These are phyloP conservation scores for Ammodytes dubius DNA, from an alignment of 2,113 vertebrate species.

Conservation along the genomic window DNA sequence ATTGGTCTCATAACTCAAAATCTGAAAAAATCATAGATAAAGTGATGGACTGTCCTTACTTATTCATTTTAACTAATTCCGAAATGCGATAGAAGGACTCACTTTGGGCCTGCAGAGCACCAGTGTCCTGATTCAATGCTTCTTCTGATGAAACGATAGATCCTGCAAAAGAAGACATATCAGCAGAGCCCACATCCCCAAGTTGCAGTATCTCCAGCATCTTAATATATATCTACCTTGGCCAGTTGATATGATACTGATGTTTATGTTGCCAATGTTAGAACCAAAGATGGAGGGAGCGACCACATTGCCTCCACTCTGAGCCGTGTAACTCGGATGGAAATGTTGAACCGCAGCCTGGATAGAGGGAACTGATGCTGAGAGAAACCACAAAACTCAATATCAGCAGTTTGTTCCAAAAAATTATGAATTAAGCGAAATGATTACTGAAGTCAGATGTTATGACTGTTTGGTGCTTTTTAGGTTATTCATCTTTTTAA, in stretches of 20 bases:
- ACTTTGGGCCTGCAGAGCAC: constrained; percentile 15
- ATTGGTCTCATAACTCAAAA: too few relatives aligned
- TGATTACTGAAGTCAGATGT: background rate
- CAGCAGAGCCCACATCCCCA: background rate
- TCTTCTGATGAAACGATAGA: constrained; percentile 13
- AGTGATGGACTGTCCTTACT: too few relatives aligned
- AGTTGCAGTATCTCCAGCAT: background rate
- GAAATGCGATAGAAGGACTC: background rate
- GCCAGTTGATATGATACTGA: constrained; percentile 29
- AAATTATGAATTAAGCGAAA: background rate
- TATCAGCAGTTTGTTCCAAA: constrained; percentile 7
- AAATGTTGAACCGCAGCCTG: constrained; percentile 27
- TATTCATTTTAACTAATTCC: background rate
- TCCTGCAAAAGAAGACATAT: constrained; percentile 25
- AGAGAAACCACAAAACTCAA: background rate
- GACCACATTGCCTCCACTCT: constrained; percentile 53
- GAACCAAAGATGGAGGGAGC: constrained; percentile 57
- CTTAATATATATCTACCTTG: constrained; percentile 28
- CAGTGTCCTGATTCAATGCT: background rate
- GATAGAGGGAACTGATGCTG: constrained; percentile 16
- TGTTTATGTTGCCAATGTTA: constrained; percentile 41
- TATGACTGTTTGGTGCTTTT: background rate
- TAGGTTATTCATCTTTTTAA: background rate
- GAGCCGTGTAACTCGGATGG: constrained; percentile 42
- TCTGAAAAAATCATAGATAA: too few relatives aligned